Evolutionary conservation across 1,140 invertebrate species (phyloP).

Genomic region (Nasonia longicornis): DNA sequence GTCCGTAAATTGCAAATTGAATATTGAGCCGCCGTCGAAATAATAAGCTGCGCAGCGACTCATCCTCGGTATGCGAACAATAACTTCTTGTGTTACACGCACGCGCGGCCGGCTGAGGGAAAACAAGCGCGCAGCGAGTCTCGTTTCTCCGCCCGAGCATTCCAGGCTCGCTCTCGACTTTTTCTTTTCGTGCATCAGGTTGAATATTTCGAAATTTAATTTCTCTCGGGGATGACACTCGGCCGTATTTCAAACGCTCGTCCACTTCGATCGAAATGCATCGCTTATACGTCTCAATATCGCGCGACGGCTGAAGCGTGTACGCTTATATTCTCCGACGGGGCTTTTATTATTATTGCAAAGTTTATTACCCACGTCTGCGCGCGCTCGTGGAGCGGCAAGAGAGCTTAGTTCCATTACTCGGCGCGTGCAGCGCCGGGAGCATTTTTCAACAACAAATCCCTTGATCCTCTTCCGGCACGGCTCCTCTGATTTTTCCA

Average conservation of each 20-base stretch:
- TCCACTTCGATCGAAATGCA: background rate
- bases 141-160: background rate
- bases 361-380: too few relatives aligned
- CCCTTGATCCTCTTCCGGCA: background rate
- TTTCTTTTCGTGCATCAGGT: background rate
- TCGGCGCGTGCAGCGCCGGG: too few relatives aligned
- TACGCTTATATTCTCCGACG: too few relatives aligned
- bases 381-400: too few relatives aligned
- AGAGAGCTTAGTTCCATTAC: too few relatives aligned
- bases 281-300: background rate
- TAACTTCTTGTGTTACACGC: slow-evolving; percentile 58
- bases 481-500: background rate
- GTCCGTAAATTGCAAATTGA: slow-evolving; percentile 4
- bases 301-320: too few relatives aligned
- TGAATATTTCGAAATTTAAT: background rate
- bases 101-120: slow-evolving; percentile 46
- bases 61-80: slow-evolving; percentile 50
- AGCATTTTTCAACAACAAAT: background rate
- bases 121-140: slow-evolving; percentile 47
- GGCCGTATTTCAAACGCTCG: too few relatives aligned
- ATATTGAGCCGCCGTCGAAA: background rate
- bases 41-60: background rate
- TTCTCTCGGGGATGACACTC: background rate
- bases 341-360: too few relatives aligned
- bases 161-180: background rate